Percentiles rank a stretch among this genome's conserved stretches.
Evolutionary conservation across 2,888 invertebrate genomes (phyloP).

Genomic region (Platycheirus rosarum): DNA sequence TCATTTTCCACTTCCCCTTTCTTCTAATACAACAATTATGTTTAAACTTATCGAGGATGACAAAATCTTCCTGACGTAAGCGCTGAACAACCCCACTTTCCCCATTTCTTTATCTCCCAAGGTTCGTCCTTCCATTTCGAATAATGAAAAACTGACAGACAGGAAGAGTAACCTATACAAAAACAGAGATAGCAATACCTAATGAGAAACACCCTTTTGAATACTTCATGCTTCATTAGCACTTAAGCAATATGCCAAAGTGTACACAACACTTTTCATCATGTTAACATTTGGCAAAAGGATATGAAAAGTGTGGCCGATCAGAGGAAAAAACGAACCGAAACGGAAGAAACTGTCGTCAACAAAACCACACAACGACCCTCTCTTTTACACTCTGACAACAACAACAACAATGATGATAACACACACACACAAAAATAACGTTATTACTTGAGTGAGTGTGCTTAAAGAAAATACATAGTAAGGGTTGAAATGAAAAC

Average conservation of each 20-base stretch:
- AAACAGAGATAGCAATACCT: conserved; percentile 36
- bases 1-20: conserved; percentile 4
- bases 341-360: conserved; percentile 55
- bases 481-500: conserved; percentile 71
- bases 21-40: too few species aligned
- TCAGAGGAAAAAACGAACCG: conserved; percentile 15
- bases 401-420: conserved; percentile 2
- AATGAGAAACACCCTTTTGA: conserved; percentile 71
- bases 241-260: conserved; percentile 74
- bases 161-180: background rate
- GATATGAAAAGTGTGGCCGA: conserved; percentile 56
- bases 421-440: conserved; percentile 8
- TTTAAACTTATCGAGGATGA: conserved; percentile 34
- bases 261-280: conserved; percentile 73
- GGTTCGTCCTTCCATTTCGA: background rate
- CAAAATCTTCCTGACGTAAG: conserved; percentile 24
- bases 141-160: background rate
- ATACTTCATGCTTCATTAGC: conserved; percentile 74
- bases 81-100: too few species aligned
- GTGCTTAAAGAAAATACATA: conserved; percentile 67
- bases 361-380: conserved; percentile 38
- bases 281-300: conserved; percentile 72
- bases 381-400: too few species aligned
- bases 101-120: background rate
- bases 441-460: conserved; percentile 26